Evolutionary conservation across 2,888 invertebrate genomes (phyloP).

Genomic region (Ennomos fuscantarius): DNA sequence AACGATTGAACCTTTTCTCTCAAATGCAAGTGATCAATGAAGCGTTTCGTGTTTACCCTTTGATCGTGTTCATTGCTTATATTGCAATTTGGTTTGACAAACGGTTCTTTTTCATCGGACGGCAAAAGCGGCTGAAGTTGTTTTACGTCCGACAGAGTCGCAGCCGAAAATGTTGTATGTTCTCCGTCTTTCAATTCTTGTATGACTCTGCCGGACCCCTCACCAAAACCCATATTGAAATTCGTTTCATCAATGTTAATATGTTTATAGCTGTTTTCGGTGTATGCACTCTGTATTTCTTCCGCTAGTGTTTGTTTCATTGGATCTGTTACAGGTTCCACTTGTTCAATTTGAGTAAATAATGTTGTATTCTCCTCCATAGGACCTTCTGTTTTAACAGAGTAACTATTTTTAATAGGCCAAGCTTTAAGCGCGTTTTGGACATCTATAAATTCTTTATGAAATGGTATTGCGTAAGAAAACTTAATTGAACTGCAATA

Average conservation of each 20-base stretch:
- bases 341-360: conserved; percentile 49
- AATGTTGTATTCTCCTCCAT: conserved; percentile 46
- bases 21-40: conserved; percentile 57
- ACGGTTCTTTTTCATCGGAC: conserved; percentile 55
- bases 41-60: conserved; percentile 52
- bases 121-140: conserved; percentile 79
- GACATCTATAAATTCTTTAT: conserved; percentile 67
- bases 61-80: conserved; percentile 35
- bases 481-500: conserved; percentile 71
- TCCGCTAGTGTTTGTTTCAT: conserved; percentile 61
- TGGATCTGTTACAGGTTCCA: conserved; percentile 47
- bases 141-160: conserved; percentile 86
- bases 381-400: conserved; percentile 28
- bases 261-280: conserved; percentile 47
- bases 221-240: conserved; percentile 85
- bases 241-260: conserved; percentile 63
- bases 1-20: conserved; percentile 67
- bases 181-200: conserved; percentile 72
- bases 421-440: conserved; percentile 56
- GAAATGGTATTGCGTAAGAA: conserved; percentile 70
- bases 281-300: conserved; percentile 61
- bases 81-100: neutral
- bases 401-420: conserved; percentile 55
- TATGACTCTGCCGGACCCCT: conserved; percentile 85
- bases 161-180: conserved; percentile 80